Percentiles rank a stretch among this genome's conserved stretches.
These are phyloP conservation scores for Burhinus bistriatus DNA, from an alignment of 2,113 vertebrate species.

Conservation along the genomic window DNA sequence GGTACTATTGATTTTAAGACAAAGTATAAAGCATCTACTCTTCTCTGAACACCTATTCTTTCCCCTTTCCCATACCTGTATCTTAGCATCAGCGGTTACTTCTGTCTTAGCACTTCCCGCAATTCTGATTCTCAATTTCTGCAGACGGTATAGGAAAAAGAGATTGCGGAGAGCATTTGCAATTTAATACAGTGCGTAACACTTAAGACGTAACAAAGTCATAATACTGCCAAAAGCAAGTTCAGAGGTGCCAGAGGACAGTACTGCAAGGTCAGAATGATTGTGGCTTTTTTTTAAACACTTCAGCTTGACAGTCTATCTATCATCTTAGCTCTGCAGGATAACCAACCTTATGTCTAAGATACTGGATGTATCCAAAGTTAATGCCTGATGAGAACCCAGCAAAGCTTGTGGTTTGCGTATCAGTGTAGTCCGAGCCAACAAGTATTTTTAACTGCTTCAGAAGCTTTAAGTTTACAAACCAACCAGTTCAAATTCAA, in stretches of 20 bases:
- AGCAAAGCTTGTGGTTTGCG: neutral
- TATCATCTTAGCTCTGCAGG: neutral
- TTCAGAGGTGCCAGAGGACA: neutral
- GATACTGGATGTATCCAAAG: neutral
- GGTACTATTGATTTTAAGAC: neutral
- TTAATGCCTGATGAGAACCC: neutral
- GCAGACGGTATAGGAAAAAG: neutral
- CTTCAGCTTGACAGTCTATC: too few species aligned
- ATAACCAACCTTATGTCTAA: neutral
- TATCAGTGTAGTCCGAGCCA: neutral
- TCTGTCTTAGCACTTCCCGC: neutral
- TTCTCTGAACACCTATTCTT: neutral
- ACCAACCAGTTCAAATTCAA: neutral
- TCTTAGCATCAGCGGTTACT: neutral
- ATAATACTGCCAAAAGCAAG: neutral
- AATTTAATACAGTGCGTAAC: neutral
- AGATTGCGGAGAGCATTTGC: neutral
- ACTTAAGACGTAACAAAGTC: neutral
- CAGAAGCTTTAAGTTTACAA: neutral
- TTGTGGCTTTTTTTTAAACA: neutral
- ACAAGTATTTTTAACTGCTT: neutral
- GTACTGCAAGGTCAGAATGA: neutral
- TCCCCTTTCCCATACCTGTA: neutral
- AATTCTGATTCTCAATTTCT: neutral
- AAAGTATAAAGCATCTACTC: neutral